Base-by-base conservation (phyloP, 1,140 invertebrate genomes). In the Pachypeltis micranthus region DNA sequence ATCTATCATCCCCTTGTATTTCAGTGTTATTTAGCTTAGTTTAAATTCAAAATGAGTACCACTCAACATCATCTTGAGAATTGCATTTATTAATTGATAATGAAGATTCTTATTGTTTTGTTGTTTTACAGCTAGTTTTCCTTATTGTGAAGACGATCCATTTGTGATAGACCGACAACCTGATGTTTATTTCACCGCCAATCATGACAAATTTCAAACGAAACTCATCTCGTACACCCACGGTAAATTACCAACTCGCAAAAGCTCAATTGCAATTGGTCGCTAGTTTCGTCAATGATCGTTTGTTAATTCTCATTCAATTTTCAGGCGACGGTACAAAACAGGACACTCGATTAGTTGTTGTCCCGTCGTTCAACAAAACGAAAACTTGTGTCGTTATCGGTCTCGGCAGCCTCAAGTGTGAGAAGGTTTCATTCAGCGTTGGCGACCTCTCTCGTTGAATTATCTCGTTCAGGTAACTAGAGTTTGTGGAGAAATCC, bases 311-410 rank as follows among this genome's bases (percentile, higher is more conserved):
- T n/a, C n/a, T n/a, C n/a, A 7, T 14, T 21, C 23, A 4, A 54
- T 54, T 39, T 56, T 21, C 54, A 56, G 54, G 25, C 21, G 21
- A 26, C 26, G 3, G 3, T 2, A 25, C 16, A 24, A 23, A 14
- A 14, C 54, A 56, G 25, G 54, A 56, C 25, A 26, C 25, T 3
- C 54, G 54, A 2, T 25, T 56, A 56, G 25, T 56, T 14, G 21
- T 19, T 25, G 23, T 56, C 2, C 54, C 54, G 2, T 56, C 54
- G 54, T 56, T 56, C 23, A 56, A 56, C 23, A 56, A 25, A 26
- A 56, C 54, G 25, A 56, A 25, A 56, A 24, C 19, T 56, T 56
- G 54, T 16, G 54, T 56, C 26, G 54, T 56, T 21, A 25, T 56
- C 3, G 25, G 25, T 25, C 25, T 56, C 2, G 16, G 19, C 4